phyloP scores from a whole-genome alignment of 2,797 vertebrate genomes.

The Hemitrygon akajei region DNA sequence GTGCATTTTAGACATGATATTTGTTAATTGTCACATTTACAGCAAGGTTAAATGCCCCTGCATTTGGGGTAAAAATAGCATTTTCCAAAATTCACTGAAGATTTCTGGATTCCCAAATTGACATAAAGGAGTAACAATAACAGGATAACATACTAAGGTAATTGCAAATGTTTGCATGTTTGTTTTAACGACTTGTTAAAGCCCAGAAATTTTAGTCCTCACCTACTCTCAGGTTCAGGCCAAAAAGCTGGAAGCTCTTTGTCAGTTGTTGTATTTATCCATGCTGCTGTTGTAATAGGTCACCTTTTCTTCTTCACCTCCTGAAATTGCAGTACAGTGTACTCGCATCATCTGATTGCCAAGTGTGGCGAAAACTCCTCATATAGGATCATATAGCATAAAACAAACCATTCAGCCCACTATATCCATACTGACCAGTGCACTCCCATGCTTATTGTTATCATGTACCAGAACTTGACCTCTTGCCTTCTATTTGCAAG shows the following conservation, averaged over 20 bases:
- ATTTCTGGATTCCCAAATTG: not conserved
- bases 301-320: not conserved
- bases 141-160: not conserved
- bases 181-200: not conserved
- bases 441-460: no score
- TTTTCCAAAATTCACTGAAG: not conserved
- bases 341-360: not conserved
- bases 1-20: no score
- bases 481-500: no score
- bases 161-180: not conserved
- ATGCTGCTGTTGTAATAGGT: not conserved
- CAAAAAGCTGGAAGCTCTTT: not conserved
- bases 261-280: not conserved
- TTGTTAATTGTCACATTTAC: constrained; percentile 8
- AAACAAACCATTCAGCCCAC: no score
- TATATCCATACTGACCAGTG: no score
- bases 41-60: not conserved
- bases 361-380: not conserved
- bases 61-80: not conserved
- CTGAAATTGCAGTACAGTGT: not conserved
- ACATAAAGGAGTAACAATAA: not conserved
- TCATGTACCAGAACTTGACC: no score
- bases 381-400: no score
- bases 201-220: not conserved
- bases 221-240: not conserved